Evolutionary conservation across 1,140 invertebrate genomes (phyloP), one percentile per base, ranked within the genome.

Genomic region (Drosophila nigromelanica): DNA sequence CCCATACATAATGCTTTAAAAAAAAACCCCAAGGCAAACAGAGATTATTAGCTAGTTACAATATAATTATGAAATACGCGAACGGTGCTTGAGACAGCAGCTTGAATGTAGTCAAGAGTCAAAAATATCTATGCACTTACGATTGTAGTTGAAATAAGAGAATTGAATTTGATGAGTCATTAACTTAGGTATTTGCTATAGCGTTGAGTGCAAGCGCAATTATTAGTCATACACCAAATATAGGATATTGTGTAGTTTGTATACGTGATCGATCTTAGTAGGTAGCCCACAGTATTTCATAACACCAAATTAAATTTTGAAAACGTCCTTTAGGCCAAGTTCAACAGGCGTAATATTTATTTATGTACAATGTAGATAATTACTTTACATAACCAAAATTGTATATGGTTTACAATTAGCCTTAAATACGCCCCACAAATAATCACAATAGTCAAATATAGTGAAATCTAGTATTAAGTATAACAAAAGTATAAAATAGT

Each of bases 301-400:
- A 73, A 81, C 75, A 86, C 74, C 81, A 81, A 87, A 81, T 78
- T 86, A 82, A 78, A 87, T 73, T 76, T 72, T 62, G 45, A 63
- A 43, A 45, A 52, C 18, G 64, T 73, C 55, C 55, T 18, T 2
- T 21, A 45, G 59, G 58, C 73, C 56, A 61, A 21, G 51, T 54
- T 73, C 58, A 51, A 58, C 59, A 67, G 69, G 61, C 68, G 62
- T 78, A 55, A 78, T 64, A 70, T 82, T 82, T 81, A 78, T 66
- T 74, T 39, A 52, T 30, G 15, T 48, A 70, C 30, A n/a, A 15
- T 35, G 24, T 64, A 79, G 63, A 74, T 71, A 66, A 78, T 56
- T 75, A 82, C 75, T 82, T 82, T 76, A 78, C 43, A 18, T 60
- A 40, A 61, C 45, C 50, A 27, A 42, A 39, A 73, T 71, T 77